Conservation (phyloP, 2,797 vertebrate species). For the Xiphophorus birchmanni region DNA sequence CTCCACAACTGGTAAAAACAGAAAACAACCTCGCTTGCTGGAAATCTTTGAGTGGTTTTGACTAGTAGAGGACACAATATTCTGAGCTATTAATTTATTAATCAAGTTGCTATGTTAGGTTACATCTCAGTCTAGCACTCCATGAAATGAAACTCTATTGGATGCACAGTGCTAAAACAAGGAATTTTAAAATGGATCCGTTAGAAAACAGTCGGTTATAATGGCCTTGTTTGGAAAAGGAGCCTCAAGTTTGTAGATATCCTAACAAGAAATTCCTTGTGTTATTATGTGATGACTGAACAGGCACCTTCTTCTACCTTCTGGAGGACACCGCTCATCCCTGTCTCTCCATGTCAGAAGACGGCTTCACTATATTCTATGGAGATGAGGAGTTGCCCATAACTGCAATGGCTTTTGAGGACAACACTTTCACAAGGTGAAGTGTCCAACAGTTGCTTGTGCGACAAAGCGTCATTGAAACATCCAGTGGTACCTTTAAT, state of each 20-base stretch:
- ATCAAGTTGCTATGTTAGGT: not conserved
- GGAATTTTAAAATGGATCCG: not conserved
- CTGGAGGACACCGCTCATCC: slow-evolving; percentile 90
- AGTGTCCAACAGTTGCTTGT: rapidly evolving
- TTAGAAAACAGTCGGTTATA: not conserved
- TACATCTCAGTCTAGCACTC: not conserved
- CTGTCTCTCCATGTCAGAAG: slow-evolving; percentile 87
- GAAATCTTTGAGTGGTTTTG: not conserved
- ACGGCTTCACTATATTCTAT: slow-evolving; percentile 88
- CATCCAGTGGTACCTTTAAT: not conserved
- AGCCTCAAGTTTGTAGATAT: not conserved
- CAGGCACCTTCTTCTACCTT: slow-evolving; percentile 91
- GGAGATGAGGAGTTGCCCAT: slow-evolving; percentile 81
- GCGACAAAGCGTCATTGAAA: not conserved
- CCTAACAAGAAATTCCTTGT: not conserved
- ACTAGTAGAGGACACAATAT: not conserved
- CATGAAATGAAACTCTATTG: not conserved
- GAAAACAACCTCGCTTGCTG: not conserved
- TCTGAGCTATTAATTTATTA: not conserved
- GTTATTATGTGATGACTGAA: not conserved
- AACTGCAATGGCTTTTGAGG: slow-evolving; percentile 80
- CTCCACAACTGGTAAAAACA: slow-evolving; percentile 85
- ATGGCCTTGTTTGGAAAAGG: not conserved
- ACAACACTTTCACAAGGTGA: slow-evolving; percentile 88
- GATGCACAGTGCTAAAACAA: not conserved